phyloP scores from a whole-genome alignment of 2,888 invertebrate species.

The Leptopterna dolabrata region DNA sequence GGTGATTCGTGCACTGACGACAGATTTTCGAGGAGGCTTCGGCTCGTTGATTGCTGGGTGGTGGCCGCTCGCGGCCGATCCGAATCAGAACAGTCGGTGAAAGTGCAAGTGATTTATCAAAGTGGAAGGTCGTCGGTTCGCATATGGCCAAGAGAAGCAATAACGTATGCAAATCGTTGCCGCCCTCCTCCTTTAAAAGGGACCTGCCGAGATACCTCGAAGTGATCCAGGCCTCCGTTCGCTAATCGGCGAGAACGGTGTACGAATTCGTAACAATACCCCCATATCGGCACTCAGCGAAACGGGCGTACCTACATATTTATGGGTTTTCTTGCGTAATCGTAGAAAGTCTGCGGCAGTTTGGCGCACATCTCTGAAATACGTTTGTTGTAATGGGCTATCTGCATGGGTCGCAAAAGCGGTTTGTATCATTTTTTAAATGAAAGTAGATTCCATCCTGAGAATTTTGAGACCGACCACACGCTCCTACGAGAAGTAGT shows the following conservation, averaged over 20 bases:
- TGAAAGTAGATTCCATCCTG: no score
- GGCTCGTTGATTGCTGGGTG: not conserved
- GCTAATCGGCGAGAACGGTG: constrained; percentile 4
- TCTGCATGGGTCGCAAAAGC: no score
- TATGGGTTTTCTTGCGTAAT: not conserved
- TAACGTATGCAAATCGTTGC: not conserved
- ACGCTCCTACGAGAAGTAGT: no score
- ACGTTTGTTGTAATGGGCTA: no score
- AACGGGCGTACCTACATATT: not conserved
- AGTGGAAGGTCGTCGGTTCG: constrained; percentile 18
- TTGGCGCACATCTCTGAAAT: not conserved
- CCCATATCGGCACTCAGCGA: not conserved
- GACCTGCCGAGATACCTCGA: not conserved
- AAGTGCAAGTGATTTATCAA: constrained; percentile 34
- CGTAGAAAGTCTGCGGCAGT: not conserved
- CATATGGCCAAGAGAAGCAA: not conserved
- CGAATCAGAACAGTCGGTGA: not conserved
- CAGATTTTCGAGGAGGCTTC: no score
- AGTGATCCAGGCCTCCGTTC: not conserved
- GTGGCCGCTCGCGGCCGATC: not conserved
- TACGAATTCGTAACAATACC: not conserved
- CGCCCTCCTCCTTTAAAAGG: not conserved
- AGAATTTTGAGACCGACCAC: no score
- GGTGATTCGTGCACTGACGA: no score
- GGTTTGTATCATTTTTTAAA: no score